Evolutionary conservation across 1,140 invertebrate genomes (phyloP).

Genomic region (Papilio polyxenes): DNA sequence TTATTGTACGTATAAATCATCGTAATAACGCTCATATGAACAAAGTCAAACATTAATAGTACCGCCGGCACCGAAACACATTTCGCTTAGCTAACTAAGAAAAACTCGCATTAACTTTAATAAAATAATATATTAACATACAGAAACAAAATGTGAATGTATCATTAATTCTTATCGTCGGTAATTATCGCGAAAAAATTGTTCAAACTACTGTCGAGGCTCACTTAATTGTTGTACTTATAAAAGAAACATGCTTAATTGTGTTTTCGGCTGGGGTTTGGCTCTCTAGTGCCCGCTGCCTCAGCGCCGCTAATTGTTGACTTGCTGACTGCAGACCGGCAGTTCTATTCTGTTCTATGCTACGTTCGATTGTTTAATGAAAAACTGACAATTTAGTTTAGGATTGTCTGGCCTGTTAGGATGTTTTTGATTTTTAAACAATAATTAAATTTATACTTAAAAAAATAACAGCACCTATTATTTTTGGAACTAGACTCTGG

Average conservation of each 20-base stretch:
- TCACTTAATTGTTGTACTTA: slow-evolving; percentile 29
- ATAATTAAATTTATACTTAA: no score
- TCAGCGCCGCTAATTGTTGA: background rate
- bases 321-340: background rate
- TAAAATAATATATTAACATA: slow-evolving; percentile 30
- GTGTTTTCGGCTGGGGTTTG: slow-evolving; percentile 11
- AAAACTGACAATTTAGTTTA: no score
- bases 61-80: background rate
- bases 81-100: background rate
- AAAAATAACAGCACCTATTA: no score
- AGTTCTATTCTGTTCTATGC: background rate
- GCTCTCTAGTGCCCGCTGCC: background rate
- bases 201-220: slow-evolving; percentile 21
- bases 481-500: background rate
- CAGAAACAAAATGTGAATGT: slow-evolving; percentile 30
- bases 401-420: background rate
- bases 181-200: slow-evolving; percentile 33
- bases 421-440: background rate
- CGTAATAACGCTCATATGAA: background rate
- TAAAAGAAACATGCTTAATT: slow-evolving; percentile 27
- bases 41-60: slow-evolving; percentile 10
- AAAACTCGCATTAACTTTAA: slow-evolving; percentile 28
- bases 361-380: background rate
- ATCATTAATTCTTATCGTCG: slow-evolving; percentile 35
- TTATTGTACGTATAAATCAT: slow-evolving; percentile 15